Base-by-base conservation (phyloP, 1,140 invertebrate genomes). In the Temnothorax curvispinosus region DNA sequence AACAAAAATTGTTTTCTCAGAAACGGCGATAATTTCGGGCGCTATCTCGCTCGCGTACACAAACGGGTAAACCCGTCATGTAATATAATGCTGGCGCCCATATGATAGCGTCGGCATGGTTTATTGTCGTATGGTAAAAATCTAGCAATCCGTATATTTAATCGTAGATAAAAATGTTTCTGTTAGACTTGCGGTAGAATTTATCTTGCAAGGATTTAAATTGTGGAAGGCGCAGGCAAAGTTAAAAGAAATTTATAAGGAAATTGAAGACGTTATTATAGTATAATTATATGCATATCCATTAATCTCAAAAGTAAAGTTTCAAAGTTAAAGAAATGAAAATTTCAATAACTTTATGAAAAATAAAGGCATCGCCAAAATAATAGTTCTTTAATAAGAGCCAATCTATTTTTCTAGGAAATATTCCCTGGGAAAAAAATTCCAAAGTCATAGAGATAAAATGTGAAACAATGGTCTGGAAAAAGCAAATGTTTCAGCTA, bases 1-100 rank as follows among this genome's bases (percentile, higher is more conserved):
- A 52, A 80, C 62, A 87, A 58, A 80, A 86, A 69, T 67, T 56
- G 88, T 89, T 87, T 89, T 89, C 88, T 89, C 75, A 86, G 81
- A 87, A 89, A 38, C n/a, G 35, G 5, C 32, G 54, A 80, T 86
- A 86, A 86, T 84, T 84, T 44, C 50, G 62, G 21, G 0, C 11
- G 52, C 64, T 56, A 75, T 80, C 69, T 38, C 41, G 54, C 38
- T 56, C 56, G 44, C n/a, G 21, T 44, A 64, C 62, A 35, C 67
- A 50, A 27, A 72, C 52, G 67, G 44, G 74, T 15, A 27, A 44
- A 7, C 6, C 50, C 44, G 35, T 15, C 32, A 11, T 41, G 54
- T 11, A 50, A 47, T 64, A 27, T 64, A 67, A 86, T 89, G 88
- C 88, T 81, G 88, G 88, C 18, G 62, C 87, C 88, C 82, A 85